Evolutionary conservation across 2,888 invertebrate species (phyloP).

Genomic region (Sesamia inferens): DNA sequence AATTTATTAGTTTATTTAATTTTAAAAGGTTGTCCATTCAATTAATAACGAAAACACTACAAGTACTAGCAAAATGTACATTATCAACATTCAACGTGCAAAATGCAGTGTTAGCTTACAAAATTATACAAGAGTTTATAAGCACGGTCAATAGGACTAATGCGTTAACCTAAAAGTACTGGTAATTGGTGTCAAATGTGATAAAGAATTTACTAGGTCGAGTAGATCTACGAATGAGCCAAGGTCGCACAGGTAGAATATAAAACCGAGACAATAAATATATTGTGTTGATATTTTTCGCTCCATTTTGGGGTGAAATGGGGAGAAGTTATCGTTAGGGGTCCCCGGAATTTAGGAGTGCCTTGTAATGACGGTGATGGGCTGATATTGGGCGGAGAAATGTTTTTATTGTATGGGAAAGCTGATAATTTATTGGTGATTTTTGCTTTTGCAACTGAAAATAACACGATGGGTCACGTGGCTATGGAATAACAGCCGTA

Average conservation of each 20-base stretch:
- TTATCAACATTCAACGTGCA: too few species aligned
- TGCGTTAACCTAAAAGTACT: not conserved
- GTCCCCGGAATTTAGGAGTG: conserved; percentile 46
- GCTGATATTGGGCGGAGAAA: conserved; percentile 29
- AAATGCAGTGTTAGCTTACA: not conserved
- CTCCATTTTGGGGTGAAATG: conserved; percentile 50
- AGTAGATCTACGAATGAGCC: not conserved
- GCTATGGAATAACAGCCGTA: not conserved
- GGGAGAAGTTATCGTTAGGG: conserved; percentile 46
- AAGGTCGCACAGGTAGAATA: conserved; percentile 56
- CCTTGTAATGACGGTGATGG: conserved; percentile 43
- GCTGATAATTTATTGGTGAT: conserved; percentile 30
- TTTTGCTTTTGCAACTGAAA: not conserved
- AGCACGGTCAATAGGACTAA: not conserved
- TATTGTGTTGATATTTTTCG: conserved; percentile 55
- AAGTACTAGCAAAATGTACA: not conserved
- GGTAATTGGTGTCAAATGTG: not conserved
- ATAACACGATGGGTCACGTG: not conserved
- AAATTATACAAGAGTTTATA: not conserved
- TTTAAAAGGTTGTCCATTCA: too few species aligned
- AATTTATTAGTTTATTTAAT: too few species aligned
- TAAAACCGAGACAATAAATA: conserved; percentile 55
- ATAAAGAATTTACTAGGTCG: not conserved
- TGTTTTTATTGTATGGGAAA: conserved; percentile 44
- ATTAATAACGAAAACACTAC: not conserved